phyloP scores from a whole-genome alignment of 2,797 vertebrate species.

The Gastrophryne carolinensis region DNA sequence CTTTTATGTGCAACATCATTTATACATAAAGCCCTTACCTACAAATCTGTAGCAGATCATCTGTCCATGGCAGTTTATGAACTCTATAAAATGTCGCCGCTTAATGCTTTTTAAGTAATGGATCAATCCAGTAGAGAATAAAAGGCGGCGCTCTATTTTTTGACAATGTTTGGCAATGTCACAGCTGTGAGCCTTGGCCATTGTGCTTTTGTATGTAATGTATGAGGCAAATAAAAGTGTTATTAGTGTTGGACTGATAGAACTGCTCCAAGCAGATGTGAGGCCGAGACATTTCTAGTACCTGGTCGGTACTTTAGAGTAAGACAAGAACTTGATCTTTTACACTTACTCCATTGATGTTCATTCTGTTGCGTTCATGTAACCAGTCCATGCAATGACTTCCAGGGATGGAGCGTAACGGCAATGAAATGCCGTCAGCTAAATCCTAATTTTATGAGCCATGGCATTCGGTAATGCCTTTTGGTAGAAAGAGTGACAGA shows the following conservation, averaged over 20 bases:
- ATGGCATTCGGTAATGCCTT: slow-evolving; percentile 58
- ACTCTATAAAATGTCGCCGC: slow-evolving; percentile 75
- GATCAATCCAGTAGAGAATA: slow-evolving; percentile 74
- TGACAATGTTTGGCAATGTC: slow-evolving; percentile 78
- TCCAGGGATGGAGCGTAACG: slow-evolving; percentile 50
- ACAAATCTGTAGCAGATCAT: slow-evolving; percentile 79
- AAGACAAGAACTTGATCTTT: slow-evolving; percentile 77
- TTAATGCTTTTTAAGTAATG: slow-evolving; percentile 72
- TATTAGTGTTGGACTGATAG: slow-evolving; percentile 72
- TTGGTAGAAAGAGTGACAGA: slow-evolving; percentile 49
- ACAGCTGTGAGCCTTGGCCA: slow-evolving; percentile 69
- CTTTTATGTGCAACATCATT: slow-evolving; percentile 71
- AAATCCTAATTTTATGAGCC: slow-evolving; percentile 66
- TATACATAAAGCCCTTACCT: slow-evolving; percentile 57
- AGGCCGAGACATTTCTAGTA: slow-evolving; percentile 67
- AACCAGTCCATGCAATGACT: slow-evolving; percentile 64
- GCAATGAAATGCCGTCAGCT: slow-evolving; percentile 67
- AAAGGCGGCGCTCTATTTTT: slow-evolving; percentile 73
- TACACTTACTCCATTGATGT: slow-evolving; percentile 80
- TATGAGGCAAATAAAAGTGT: slow-evolving; percentile 80
- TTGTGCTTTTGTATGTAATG: slow-evolving; percentile 81
- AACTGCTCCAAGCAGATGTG: slow-evolving; percentile 61
- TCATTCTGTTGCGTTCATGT: slow-evolving; percentile 71
- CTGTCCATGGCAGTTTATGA: slow-evolving; percentile 76
- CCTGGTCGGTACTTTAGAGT: slow-evolving; percentile 64